These are phyloP conservation scores for Thecocarcelia acutangulata DNA, from an alignment of 2,888 invertebrate genomes.

Conservation along the genomic window DNA sequence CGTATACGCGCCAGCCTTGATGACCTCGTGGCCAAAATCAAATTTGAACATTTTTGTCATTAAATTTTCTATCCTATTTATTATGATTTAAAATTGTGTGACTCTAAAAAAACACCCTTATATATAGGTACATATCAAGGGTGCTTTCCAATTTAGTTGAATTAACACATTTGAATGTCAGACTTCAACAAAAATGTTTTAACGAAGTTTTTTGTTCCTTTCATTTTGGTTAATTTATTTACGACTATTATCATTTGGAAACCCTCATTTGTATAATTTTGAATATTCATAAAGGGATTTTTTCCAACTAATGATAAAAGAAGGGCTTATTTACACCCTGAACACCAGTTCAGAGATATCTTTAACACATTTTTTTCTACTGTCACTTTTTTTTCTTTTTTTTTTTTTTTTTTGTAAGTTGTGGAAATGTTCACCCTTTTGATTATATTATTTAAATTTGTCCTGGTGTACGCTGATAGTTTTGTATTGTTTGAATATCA, in stretches of 20 bases:
- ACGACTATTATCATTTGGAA: conserved; percentile 25
- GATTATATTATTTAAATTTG: conserved; percentile 57
- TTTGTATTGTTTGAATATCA: conserved; percentile 1
- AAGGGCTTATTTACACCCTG: background rate
- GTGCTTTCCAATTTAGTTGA: conserved; percentile 31
- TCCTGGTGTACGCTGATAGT: conserved; percentile 42
- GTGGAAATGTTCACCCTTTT: conserved; percentile 2
- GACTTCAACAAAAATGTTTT: conserved; percentile 37
- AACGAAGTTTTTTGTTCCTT: background rate
- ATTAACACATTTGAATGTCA: conserved; percentile 52
- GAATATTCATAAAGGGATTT: conserved; percentile 20
- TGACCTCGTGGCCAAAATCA: too few species aligned
- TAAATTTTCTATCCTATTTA: too few species aligned
- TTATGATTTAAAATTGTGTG: too few species aligned
- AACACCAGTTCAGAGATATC: background rate
- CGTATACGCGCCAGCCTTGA: too few species aligned
- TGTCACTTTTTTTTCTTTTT: too few species aligned
- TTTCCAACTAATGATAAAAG: too few species aligned
- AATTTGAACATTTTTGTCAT: too few species aligned
- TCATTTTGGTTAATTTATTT: conserved; percentile 44
- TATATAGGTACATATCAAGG: background rate
- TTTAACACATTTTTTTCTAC: background rate
- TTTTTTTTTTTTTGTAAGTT: too few species aligned
- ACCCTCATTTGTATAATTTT: conserved; percentile 28
- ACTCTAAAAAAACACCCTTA: too few species aligned